phyloP scores from a whole-genome alignment of 2,797 vertebrate genomes.

The Takifugu ocellatus region DNA sequence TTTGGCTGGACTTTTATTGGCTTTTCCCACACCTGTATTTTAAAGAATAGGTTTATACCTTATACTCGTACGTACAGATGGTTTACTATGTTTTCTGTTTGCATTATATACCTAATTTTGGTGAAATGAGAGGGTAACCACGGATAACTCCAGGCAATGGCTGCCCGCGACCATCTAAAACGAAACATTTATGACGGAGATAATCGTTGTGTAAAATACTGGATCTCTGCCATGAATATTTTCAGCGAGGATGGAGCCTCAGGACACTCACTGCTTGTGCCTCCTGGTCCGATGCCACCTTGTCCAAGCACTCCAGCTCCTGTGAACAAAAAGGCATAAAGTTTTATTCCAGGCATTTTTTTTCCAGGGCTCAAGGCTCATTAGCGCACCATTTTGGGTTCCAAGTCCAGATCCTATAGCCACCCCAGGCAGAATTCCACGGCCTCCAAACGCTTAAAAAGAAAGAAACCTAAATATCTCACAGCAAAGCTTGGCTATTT shows the following conservation, averaged over 20 bases:
- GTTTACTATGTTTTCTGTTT: neutral
- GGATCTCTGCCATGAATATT: neutral
- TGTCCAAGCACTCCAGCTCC: constrained; percentile 69
- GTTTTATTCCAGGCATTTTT: constrained; percentile 8
- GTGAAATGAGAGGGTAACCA: constrained; percentile 93
- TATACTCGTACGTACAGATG: neutral
- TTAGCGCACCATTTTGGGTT: constrained; percentile 82
- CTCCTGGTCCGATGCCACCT: constrained; percentile 58
- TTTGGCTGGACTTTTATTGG: constrained; percentile 70
- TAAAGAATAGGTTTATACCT: constrained; percentile 1
- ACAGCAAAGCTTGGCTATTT: no score
- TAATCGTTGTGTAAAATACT: neutral
- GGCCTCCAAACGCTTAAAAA: constrained; percentile 71
- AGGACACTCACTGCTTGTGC: constrained; percentile 45
- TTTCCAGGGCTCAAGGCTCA: neutral
- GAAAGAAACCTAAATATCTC: neutral
- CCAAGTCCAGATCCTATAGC: constrained; percentile 86
- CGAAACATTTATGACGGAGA: constrained; percentile 34
- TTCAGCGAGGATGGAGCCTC: neutral
- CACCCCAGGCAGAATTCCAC: constrained; percentile 89
- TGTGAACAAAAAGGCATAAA: constrained; percentile 19
- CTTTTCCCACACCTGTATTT: constrained; percentile 67
- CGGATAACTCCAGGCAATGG: constrained; percentile 87
- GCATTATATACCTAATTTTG: constrained; percentile 84
- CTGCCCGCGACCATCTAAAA: constrained; percentile 82